Evolutionary conservation across 2,797 vertebrate genomes (phyloP).

Genomic region (Hozukius guyotensis): DNA sequence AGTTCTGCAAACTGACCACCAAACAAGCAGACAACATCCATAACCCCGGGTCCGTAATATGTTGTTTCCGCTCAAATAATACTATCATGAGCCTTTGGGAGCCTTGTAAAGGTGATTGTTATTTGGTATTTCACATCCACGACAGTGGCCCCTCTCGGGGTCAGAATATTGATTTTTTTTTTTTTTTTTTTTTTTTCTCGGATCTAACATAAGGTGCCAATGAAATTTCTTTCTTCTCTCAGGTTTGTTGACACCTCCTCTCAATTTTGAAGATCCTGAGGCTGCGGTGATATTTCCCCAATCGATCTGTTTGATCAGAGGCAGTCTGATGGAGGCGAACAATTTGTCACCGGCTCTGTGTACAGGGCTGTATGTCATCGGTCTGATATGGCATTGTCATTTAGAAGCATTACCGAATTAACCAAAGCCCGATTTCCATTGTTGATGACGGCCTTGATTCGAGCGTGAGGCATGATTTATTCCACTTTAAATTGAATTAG

Average conservation of each 20-base stretch:
- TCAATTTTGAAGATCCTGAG: slow-evolving; percentile 65
- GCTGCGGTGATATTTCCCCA: slow-evolving; percentile 61
- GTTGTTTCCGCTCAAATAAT: slow-evolving; percentile 71
- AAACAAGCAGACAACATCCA: slow-evolving; percentile 64
- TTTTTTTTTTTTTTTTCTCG: neutral
- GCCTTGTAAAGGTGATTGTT: slow-evolving; percentile 71
- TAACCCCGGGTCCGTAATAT: slow-evolving; percentile 57
- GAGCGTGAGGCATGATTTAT: slow-evolving; percentile 58
- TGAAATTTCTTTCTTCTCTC: slow-evolving; percentile 60
- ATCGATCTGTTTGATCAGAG: slow-evolving; percentile 80
- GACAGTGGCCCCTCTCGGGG: slow-evolving; percentile 61
- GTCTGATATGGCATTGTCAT: slow-evolving; percentile 39
- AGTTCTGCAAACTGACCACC: slow-evolving; percentile 70
- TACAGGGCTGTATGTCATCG: slow-evolving; percentile 21
- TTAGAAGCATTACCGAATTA: slow-evolving; percentile 69
- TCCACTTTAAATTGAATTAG: slow-evolving; percentile 68
- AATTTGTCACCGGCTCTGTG: slow-evolving; percentile 57
- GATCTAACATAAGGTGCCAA: slow-evolving; percentile 56
- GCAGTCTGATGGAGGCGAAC: slow-evolving; percentile 54
- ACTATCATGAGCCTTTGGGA: slow-evolving; percentile 52
- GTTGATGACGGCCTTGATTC: slow-evolving; percentile 57
- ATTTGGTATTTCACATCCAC: slow-evolving; percentile 75
- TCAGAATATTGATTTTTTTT: slow-evolving; percentile 71
- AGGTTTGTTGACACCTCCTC: slow-evolving; percentile 70
- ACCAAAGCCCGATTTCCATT: slow-evolving; percentile 46